Evolutionary conservation across 1,140 invertebrate species (phyloP), one percentile per base, ranked within the genome.

Genomic region (Meloidogyne exigua): DNA sequence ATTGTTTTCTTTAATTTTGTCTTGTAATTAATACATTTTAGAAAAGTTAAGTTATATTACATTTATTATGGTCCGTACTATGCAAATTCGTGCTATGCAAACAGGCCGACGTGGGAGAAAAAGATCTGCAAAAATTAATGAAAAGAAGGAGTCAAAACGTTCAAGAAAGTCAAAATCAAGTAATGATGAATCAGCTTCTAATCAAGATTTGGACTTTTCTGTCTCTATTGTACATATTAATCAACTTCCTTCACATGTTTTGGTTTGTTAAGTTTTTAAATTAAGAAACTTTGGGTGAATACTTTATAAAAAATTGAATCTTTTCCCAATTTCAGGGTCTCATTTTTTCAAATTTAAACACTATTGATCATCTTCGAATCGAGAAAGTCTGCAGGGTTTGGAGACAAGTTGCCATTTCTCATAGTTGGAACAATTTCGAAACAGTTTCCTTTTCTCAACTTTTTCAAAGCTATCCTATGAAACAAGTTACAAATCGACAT

Each of bases 401-500:
- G 72, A 57, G 39, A 7, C 65, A 64, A 64, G 44, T 73, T 64
- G 57, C 39, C 1, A 64, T 32, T 21, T 11, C 62, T n/a, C 62
- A 64, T 73, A 39, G 72, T 18, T 73, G 72, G 72, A 11, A 39
- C 23, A 64, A 73, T 73, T 65, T 28, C 13, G 49, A 57, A n/a
- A 21, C 13, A 10, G 23, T 36, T 2, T 23, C 23, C 25, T 36
- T 36, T 9, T 64, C 39, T 26, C 44, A 64, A 73, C 12, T 62
- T 21, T 57, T 57, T 57, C 49, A 57, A 57, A 12, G 7, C 1
- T 57, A 5, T 57, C 49, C 49, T 9, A n/a, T n/a, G 2, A 9
- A 18, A 73, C 28, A 28, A 36, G 49, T 65, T 28, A 28, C 28
- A 23, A 25, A 65, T 62, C 70, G 26, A 36, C 49, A 23, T 18